These are phyloP conservation scores for Campodea augens DNA, from an alignment of 1,140 invertebrate species.

Conservation along the genomic window DNA sequence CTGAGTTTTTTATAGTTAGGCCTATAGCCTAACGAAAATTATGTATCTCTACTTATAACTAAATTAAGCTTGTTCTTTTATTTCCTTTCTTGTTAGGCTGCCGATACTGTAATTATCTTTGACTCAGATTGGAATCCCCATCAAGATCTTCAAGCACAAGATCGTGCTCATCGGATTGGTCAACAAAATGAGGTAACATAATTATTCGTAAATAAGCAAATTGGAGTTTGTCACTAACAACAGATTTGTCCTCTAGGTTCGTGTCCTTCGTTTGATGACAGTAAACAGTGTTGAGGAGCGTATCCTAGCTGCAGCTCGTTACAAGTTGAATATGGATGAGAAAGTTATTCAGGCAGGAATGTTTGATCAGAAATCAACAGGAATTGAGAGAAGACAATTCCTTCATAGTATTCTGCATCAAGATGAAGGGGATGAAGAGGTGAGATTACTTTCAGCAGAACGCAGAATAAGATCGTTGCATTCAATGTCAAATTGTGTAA, in stretches of 20 bases:
- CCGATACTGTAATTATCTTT: slow-evolving; percentile 53
- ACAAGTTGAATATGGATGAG: slow-evolving; percentile 52
- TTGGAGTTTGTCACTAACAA: too few species aligned
- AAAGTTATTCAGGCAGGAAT: slow-evolving; percentile 57
- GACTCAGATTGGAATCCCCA: slow-evolving; percentile 62
- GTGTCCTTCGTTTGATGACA: slow-evolving; percentile 45
- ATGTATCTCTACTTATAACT: too few species aligned
- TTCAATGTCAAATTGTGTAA: too few species aligned
- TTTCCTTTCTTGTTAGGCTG: too few species aligned
- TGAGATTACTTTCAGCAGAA: slow-evolving; percentile 12
- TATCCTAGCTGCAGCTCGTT: slow-evolving; percentile 42
- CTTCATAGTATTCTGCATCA: slow-evolving; percentile 37
- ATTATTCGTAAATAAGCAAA: too few species aligned
- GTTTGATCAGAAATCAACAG: slow-evolving; percentile 52
- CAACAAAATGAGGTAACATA: slow-evolving; percentile 44
- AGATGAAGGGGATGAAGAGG: slow-evolving; percentile 34
- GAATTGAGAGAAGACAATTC: slow-evolving; percentile 37
- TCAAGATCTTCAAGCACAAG: slow-evolving; percentile 39
- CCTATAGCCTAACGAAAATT: too few species aligned
- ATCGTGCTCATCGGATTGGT: slow-evolving; percentile 51
- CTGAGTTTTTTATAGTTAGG: too few species aligned
- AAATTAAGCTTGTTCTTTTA: too few species aligned
- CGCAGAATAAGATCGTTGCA: too few species aligned
- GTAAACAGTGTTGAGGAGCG: slow-evolving; percentile 51
- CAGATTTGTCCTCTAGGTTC: slow-evolving; percentile 53